phyloP scores from a whole-genome alignment of 1,140 invertebrate species.

The Matsumurasca onukii region DNA sequence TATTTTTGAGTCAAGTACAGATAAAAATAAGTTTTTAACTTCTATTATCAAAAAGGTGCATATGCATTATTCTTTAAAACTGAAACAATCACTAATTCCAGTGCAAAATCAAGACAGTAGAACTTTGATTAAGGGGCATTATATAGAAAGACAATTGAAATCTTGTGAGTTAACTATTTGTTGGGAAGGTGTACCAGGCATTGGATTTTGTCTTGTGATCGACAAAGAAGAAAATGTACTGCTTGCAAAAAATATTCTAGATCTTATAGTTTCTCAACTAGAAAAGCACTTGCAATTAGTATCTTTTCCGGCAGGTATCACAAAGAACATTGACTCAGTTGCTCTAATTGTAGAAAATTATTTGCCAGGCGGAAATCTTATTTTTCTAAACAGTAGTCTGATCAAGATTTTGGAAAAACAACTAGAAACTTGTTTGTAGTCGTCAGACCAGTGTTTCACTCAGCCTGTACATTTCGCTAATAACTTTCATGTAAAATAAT shows the following conservation, averaged over 20 bases:
- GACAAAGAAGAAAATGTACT: conserved; percentile 28
- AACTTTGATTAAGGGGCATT: conserved; percentile 27
- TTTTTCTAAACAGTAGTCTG: conserved; percentile 35
- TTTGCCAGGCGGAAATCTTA: conserved; percentile 32
- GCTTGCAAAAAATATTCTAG: conserved; percentile 34
- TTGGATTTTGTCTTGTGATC: conserved; percentile 31
- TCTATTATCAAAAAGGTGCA: conserved; percentile 30
- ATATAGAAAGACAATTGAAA: conserved; percentile 33
- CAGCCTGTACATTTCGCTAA: background rate
- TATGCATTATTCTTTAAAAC: conserved; percentile 32
- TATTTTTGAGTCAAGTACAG: conserved; percentile 32
- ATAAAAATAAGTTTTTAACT: conserved; percentile 31
- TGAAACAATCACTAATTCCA: conserved; percentile 34
- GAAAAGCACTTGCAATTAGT: conserved; percentile 36
- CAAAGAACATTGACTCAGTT: conserved; percentile 31
- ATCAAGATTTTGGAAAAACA: conserved; percentile 34
- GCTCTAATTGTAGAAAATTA: conserved; percentile 32
- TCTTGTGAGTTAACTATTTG: conserved; percentile 20
- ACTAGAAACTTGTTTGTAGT: conserved; percentile 31
- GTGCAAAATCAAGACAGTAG: conserved; percentile 13
- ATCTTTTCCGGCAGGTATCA: conserved; percentile 25
- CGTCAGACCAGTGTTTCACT: background rate
- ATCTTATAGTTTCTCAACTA: conserved; percentile 29
- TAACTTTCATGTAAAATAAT: background rate
- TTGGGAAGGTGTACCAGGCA: conserved; percentile 33